A percentile compares a stretch with the other conserved stretches of the same genome.
These are phyloP conservation scores for Thomomys bottae DNA, from an alignment of 2,113 vertebrate species.

Conservation along the genomic window DNA sequence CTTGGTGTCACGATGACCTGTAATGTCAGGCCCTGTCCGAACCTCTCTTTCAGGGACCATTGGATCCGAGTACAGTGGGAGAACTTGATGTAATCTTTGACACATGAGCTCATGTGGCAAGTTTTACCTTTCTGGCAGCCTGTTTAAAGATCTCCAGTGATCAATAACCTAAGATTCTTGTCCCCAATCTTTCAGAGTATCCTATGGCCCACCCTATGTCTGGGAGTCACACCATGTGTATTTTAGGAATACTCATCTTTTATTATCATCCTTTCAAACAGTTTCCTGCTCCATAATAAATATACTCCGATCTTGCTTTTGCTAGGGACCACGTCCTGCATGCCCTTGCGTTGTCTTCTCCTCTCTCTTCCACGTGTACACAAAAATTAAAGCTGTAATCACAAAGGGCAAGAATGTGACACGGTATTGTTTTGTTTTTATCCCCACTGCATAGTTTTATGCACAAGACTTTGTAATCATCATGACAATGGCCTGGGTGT, in stretches of 20 bases:
- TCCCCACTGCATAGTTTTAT: neutral
- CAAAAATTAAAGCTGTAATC: slow-evolving; percentile 26
- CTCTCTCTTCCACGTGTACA: neutral
- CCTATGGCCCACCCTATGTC: neutral
- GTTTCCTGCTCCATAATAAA: neutral
- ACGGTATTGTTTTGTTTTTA: slow-evolving; percentile 22
- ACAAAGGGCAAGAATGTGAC: neutral
- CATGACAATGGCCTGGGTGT: no score
- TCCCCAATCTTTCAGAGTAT: no score
- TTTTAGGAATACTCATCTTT: neutral
- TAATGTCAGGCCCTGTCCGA: neutral
- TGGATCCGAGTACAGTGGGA: neutral
- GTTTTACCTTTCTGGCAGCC: neutral
- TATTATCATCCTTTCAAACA: neutral
- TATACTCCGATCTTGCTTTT: neutral
- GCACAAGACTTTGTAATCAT: neutral
- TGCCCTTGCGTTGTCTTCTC: neutral
- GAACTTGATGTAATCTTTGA: neutral
- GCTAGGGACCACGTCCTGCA: neutral
- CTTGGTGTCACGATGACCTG: neutral
- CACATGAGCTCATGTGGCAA: neutral
- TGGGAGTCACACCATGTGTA: neutral
- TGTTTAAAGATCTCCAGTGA: neutral
- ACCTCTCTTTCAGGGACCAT: neutral
- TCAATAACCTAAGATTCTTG: neutral